Evolutionary conservation across 2,113 vertebrate genomes (phyloP).

Genomic region (Protobothrops mucrosquamatus): DNA sequence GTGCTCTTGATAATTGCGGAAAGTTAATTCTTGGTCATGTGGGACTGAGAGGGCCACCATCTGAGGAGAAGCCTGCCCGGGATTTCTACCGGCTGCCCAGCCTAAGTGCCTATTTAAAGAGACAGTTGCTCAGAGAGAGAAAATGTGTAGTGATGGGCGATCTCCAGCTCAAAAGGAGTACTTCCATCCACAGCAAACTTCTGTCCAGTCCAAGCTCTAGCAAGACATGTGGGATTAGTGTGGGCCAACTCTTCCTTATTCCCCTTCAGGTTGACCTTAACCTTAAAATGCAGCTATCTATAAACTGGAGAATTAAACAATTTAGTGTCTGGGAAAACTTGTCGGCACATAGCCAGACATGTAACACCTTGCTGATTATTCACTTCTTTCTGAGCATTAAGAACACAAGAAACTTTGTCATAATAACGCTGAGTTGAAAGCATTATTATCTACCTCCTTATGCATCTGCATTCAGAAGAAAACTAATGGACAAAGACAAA

Average conservation of each 20-base stretch:
- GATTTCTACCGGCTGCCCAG: conserved; percentile 36
- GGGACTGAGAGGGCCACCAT: conserved; percentile 48
- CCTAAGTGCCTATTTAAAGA: conserved; percentile 52
- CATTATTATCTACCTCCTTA: not conserved
- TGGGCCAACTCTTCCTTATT: conserved; percentile 31
- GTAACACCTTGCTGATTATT: conserved; percentile 46
- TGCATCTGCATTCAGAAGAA: not conserved
- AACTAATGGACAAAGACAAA: not conserved
- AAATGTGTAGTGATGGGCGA: conserved; percentile 43
- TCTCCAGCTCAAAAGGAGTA: conserved; percentile 16
- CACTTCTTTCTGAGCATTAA: conserved; percentile 36
- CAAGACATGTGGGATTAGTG: conserved; percentile 18
- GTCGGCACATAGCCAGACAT: conserved; percentile 27
- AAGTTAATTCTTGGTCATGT: conserved; percentile 72
- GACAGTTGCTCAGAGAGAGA: conserved; percentile 55
- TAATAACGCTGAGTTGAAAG: conserved; percentile 31
- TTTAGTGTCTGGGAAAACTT: conserved; percentile 56
- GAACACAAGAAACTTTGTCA: conserved; percentile 24
- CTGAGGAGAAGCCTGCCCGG: conserved; percentile 48
- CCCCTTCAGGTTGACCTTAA: conserved; percentile 44
- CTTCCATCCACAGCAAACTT: conserved; percentile 29
- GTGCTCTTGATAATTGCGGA: conserved; percentile 61
- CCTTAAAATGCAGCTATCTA: conserved; percentile 6
- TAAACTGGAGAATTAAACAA: conserved; percentile 45
- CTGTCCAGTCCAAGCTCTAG: not conserved